Evolutionary conservation across 1,140 invertebrate species (phyloP), one percentile per base, ranked within the genome.

Genomic region (Microplitis mediator): DNA sequence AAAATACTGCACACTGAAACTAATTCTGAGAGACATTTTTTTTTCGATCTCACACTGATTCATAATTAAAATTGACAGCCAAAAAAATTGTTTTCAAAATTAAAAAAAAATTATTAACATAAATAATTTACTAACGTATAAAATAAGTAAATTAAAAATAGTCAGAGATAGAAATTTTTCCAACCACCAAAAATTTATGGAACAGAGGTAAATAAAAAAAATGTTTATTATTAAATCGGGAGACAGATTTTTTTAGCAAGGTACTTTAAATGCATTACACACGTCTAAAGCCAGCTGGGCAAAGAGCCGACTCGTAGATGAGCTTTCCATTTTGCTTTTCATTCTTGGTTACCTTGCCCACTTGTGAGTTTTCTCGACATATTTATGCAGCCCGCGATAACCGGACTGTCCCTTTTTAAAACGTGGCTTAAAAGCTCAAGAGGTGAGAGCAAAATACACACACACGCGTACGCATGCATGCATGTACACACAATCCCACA

Each of bases 181-280:
- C 8, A 45, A 45, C 11, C 11, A 45, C 3, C 39, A 45, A 45
- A 45, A 45, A 45, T 45, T 45, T 45, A 45, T 45, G 39, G 6
- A 62, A 69, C 56, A 54, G 50, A 54, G n/a, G 56, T 11, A 34
- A 62, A 64, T 45, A 50, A 52, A 52, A 60, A 36, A 9, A 51
- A 67, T 54, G 52, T 66, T 54, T 58, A 39, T 45, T 61, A 71
- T 75, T 80, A 77, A 77, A 78, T 77, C 77, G 58, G 75, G 75
- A 63, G 75, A 80, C 74, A 75, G 74, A 34, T 45, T 74, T 79
- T 82, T 79, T 77, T 76, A 79, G 76, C 70, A 71, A 60, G 56
- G 75, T 71, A 79, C 76, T 82, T 82, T 82, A 82, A 82, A 82
- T 82, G 81, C 81, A 82, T 82, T 79, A 81, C 69, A 77, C 76